Base-by-base conservation (phyloP, 1,140 invertebrate genomes). In the Saccostrea cuccullata region DNA sequence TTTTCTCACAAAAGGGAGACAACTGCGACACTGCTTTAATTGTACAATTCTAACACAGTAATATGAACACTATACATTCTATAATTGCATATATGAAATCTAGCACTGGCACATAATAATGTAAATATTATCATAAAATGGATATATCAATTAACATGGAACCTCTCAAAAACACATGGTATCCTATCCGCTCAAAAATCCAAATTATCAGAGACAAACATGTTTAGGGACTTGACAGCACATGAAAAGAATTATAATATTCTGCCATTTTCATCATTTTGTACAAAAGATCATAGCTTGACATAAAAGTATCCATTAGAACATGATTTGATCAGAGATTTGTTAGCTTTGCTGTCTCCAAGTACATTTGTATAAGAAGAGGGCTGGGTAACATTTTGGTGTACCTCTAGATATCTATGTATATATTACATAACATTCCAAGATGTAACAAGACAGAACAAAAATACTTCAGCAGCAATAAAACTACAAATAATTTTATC, bases 31-130 rank as follows among this genome's bases (percentile, higher is more conserved):
- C 70, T 77, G 70, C 23, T 77, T 30, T 77, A 40, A 77, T 12
- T 77, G 70, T 30, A 77, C 70, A 77, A 12, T 36, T 77, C 23
- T 77, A 30, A 77, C 30, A 36, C 3, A 77, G 26, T 77, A 77
- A 77, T 26, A 73, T 30, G 23, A 73, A 73, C 67, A 77, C 70
- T 77, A 77, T 77, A 77, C 70, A 77, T 30, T 30, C 70, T 77
- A 40, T 30, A 77, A 30, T 77, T 77, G 70, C 70, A 77, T 77
- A 77, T 77, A 77, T 77, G 70, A 77, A 30, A 77, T 77, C 70
- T 77, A 77, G 70, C 70, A 77, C 70, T 77, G 70, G 70, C 70
- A 77, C 70, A 77, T 12, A 36, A 30, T 77, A 77, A 30, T 13
- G 26, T 30, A 77, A 23, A 77, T 36, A 77, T 67, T 67, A 67